These are phyloP conservation scores for Dicycla oo DNA, from an alignment of 2,888 invertebrate genomes.

Conservation along the genomic window DNA sequence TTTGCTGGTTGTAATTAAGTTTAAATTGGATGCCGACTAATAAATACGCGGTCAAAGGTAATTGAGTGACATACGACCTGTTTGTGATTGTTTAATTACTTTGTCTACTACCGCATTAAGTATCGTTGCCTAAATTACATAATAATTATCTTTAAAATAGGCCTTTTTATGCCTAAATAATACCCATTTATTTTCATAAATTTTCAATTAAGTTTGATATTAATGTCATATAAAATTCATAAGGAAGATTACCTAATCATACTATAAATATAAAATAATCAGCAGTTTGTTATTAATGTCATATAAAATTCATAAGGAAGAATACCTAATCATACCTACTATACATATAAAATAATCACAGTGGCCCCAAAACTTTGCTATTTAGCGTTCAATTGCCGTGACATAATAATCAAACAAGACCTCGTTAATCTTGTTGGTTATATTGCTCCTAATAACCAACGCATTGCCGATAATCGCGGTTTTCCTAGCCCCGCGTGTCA, in stretches of 20 bases:
- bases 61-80: constrained; percentile 28
- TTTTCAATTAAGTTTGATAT: neutral
- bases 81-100: constrained; percentile 39
- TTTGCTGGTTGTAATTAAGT: constrained; percentile 40
- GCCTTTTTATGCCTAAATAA: no score
- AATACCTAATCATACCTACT: neutral
- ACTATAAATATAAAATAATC: neutral
- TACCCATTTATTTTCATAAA: neutral
- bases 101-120: neutral
- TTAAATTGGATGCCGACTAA: constrained; percentile 33
- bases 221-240: neutral
- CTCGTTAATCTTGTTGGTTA: neutral
- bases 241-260: neutral
- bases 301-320: neutral
- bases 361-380: neutral
- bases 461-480: constrained; percentile 25
- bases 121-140: no score
- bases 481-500: constrained; percentile 67
- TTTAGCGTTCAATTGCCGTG: neutral
- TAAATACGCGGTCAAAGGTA: constrained; percentile 29
- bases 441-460: constrained; percentile 4
- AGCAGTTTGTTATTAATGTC: neutral
- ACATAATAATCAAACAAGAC: neutral
- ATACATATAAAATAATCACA: neutral
- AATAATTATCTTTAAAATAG: neutral